Percentiles rank a stretch among this genome's conserved stretches.
Evolutionary conservation across 2,888 invertebrate species (phyloP).

Genomic region (Sericinus montela): DNA sequence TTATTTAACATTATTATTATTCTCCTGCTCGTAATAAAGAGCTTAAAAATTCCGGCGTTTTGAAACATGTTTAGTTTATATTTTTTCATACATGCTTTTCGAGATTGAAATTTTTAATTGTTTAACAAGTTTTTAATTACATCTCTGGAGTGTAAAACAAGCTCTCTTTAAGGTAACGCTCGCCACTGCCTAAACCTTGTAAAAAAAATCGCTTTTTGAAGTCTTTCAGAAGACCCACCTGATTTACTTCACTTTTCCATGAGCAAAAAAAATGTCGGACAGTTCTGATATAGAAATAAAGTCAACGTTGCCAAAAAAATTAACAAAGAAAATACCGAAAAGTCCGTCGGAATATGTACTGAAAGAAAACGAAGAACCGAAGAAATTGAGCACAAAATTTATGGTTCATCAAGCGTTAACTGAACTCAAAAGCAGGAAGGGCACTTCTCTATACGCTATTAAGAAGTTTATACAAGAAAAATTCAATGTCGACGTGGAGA

Average conservation of each 20-base stretch:
- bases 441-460: slow-evolving; percentile 58
- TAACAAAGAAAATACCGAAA: slow-evolving; percentile 26
- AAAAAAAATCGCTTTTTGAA: too few species aligned
- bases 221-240: too few species aligned
- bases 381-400: slow-evolving; percentile 47
- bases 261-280: slow-evolving; percentile 2
- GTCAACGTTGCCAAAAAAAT: slow-evolving; percentile 30
- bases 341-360: slow-evolving; percentile 34
- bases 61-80: too few species aligned
- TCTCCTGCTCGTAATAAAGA: too few species aligned
- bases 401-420: slow-evolving; percentile 55
- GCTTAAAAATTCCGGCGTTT: too few species aligned
- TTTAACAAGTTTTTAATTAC: too few species aligned
- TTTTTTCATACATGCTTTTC: too few species aligned
- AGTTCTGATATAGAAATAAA: slow-evolving; percentile 1
- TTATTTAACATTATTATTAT: too few species aligned
- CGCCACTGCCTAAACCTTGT: not conserved
- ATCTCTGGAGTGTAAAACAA: too few species aligned
- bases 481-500: slow-evolving; percentile 46
- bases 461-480: slow-evolving; percentile 56
- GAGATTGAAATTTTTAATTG: too few species aligned
- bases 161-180: slow-evolving; percentile 8
- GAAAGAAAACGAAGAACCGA: slow-evolving; percentile 31
- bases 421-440: slow-evolving; percentile 52
- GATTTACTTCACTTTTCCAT: too few species aligned